Conservation (phyloP, 1,140 invertebrate species). For the Drosophila hydei region DNA sequence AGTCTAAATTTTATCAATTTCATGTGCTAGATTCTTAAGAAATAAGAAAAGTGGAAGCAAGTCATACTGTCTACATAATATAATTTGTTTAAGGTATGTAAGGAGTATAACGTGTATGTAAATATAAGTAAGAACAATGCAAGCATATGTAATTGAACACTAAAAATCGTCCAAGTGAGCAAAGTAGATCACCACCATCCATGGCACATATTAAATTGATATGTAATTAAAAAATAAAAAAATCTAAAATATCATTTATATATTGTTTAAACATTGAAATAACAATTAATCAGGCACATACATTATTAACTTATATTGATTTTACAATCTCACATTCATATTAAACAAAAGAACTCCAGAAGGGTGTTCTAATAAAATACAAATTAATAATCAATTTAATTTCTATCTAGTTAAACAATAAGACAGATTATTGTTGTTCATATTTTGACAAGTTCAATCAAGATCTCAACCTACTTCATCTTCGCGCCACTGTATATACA, state of each 20-base stretch:
- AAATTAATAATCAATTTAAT: too few species aligned
- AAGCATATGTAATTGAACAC: not conserved
- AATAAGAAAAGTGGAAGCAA: not conserved
- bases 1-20: conserved; percentile 32
- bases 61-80: conserved; percentile 10
- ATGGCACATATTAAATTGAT: conserved; percentile 30
- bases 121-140: not conserved
- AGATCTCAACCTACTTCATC: too few species aligned
- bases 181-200: conserved; percentile 19
- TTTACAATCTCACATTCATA: too few species aligned
- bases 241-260: conserved; percentile 31
- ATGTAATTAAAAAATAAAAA: conserved; percentile 4
- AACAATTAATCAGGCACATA: conserved; percentile 9
- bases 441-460: too few species aligned
- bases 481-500: too few species aligned
- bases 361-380: too few species aligned
- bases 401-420: too few species aligned
- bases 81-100: conserved; percentile 6
- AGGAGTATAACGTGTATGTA: conserved; percentile 25
- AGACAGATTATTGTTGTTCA: too few species aligned
- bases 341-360: too few species aligned
- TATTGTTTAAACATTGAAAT: conserved; percentile 25
- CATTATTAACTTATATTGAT: not conserved
- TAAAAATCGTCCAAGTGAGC: conserved; percentile 35
- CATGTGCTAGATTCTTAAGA: conserved; percentile 7